A percentile compares a stretch with the other conserved stretches of the same genome.
phyloP scores from a whole-genome alignment of 2,113 vertebrate genomes.

The Atrichornis clamosus region DNA sequence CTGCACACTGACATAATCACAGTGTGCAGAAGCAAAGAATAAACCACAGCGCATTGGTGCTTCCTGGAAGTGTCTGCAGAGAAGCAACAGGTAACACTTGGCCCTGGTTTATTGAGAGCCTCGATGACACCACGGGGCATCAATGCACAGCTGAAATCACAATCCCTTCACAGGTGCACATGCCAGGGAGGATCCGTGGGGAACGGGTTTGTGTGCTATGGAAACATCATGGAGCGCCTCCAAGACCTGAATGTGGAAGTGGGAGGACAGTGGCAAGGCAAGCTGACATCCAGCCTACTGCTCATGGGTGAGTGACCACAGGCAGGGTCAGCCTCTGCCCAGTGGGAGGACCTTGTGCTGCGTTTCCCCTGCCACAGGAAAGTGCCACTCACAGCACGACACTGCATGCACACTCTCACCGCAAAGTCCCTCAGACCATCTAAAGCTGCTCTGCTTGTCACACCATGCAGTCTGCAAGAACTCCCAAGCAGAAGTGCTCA shows the following conservation, averaged over 20 bases:
- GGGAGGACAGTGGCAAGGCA: slow-evolving; percentile 80
- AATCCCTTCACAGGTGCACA: slow-evolving; percentile 73
- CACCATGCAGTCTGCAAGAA: background rate
- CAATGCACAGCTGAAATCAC: background rate
- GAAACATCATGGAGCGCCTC: slow-evolving; percentile 85
- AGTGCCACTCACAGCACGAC: background rate
- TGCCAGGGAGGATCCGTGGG: slow-evolving; percentile 82
- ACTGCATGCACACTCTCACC: fast-evolving
- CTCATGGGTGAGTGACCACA: slow-evolving; percentile 79
- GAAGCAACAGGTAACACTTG: background rate
- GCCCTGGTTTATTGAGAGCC: background rate
- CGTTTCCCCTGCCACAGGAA: background rate
- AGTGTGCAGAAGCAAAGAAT: background rate
- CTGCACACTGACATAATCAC: background rate
- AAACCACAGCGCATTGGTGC: fast-evolving
- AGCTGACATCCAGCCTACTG: slow-evolving; percentile 78
- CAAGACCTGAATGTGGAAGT: slow-evolving; percentile 79
- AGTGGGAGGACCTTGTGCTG: background rate
- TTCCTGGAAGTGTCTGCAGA: background rate
- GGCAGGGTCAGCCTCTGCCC: background rate
- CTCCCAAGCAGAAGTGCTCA: background rate
- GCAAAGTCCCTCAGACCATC: background rate
- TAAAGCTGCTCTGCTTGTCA: background rate
- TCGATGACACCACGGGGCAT: background rate
- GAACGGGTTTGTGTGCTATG: slow-evolving; percentile 82